A percentile compares a stretch with the other conserved stretches of the same genome.
Conservation (phyloP, 2,797 vertebrate species). For the Rhabdophis nuchalis region DNA sequence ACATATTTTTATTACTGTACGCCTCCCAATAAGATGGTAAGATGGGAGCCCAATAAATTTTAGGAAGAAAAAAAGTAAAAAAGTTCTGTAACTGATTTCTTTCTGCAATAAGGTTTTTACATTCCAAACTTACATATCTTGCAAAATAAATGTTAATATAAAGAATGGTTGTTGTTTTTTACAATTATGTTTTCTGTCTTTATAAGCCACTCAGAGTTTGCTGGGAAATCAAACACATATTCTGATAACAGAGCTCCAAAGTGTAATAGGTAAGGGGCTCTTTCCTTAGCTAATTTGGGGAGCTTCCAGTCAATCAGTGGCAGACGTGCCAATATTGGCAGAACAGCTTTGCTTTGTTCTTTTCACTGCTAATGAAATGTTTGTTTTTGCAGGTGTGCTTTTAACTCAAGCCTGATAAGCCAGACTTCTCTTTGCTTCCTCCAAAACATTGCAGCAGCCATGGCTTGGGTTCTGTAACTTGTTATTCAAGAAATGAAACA, state of each 20-base stretch:
- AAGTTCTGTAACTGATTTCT: neutral
- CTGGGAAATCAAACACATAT: neutral
- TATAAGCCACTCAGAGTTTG: neutral
- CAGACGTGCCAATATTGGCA: slow-evolving; percentile 50
- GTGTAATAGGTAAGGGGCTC: slow-evolving; percentile 31
- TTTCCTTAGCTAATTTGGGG: slow-evolving; percentile 22
- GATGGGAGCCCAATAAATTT: too few species aligned
- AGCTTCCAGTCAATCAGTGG: slow-evolving; percentile 43
- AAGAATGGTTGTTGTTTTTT: neutral
- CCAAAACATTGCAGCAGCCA: slow-evolving; percentile 14
- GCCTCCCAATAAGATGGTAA: neutral
- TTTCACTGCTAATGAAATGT: slow-evolving; percentile 53
- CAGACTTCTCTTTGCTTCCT: neutral
- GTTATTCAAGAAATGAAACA: slow-evolving; percentile 25
- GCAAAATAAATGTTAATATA: neutral
- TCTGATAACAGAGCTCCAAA: slow-evolving; percentile 1
- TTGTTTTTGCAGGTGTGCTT: slow-evolving; percentile 65
- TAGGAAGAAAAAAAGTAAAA: too few species aligned
- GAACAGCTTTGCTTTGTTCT: slow-evolving; percentile 67
- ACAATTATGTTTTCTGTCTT: neutral
- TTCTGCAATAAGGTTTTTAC: neutral
- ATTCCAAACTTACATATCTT: neutral
- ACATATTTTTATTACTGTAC: neutral
- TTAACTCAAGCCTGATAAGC: slow-evolving; percentile 66
- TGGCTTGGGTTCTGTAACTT: slow-evolving; percentile 51